Evolutionary conservation across 2,797 vertebrate species (phyloP), one percentile per base, ranked within the genome.

Genomic region (Chelonia mydas): DNA sequence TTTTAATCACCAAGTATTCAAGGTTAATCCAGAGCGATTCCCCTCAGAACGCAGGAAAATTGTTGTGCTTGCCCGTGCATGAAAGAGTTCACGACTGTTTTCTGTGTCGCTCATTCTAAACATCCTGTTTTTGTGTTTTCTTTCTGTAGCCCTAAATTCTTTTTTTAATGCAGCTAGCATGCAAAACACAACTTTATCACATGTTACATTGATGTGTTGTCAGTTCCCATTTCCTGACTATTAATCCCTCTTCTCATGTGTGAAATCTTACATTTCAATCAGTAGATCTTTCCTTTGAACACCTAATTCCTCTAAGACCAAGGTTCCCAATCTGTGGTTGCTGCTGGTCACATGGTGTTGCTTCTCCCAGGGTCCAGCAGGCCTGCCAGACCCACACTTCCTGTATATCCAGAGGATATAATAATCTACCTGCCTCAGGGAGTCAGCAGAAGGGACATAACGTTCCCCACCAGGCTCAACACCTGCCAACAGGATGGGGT

Each of bases 221-320:
- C 95, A 93, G 49, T 82, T 96, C 65, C 78, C 27, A 82, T 88
- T 94, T 78, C 91, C 81, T 94, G 84, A 88, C 88, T 96, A 93
- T 93, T 94, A 94, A 93, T 96, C 54, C 72, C 6, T 78, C 80
- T 93, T 90, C 74, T 94, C 85, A 88, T 90, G 77, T 93, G 77
- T 7, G 1, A 88, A 84, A 90, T 83, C 94, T 93, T 92, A 88
- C 93, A 90, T 94, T 97, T 94, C 93, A 97, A 10, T 91, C 50
- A 80, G 33, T 82, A 25, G 61, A 6, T 77, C 57, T 94, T 90
- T n/a, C 41, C 89, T 96, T 95, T 95, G 65, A 50, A 82, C 94
- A 86, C 51, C 72, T 61, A 59, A 65, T 54, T 90, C 53, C 41
- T 88, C 50, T 79, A 3, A 84, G 77, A 51, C 86, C 74, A 45